Base-by-base conservation (phyloP, 2,797 vertebrate genomes). In the Acanthornis magna region DNA sequence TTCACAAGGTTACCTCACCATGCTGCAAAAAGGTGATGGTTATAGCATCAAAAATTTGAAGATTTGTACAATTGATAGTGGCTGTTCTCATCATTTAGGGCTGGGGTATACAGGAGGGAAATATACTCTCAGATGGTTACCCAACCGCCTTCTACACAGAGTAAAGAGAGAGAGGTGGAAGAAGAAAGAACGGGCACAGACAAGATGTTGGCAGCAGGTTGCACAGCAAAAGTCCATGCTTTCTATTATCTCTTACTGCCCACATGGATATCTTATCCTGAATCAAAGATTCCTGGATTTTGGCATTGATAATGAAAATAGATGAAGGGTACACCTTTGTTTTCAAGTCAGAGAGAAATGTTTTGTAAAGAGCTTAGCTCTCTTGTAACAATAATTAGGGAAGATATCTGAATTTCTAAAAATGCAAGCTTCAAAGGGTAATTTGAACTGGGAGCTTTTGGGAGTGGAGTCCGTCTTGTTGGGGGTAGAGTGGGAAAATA, bases 81-180 rank as follows among this genome's bases (percentile, higher is more conserved):
- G 8, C 21, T 86, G 38, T 42, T 47, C 27, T 76, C 61, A 50
- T 38, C 5, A 15, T 43, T 45, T 50, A 71, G 15, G 7, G 9
- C 74, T 38, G 78, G 40, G 13, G 13, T 25, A 85, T 40, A 4
- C 30, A 63, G 29, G 2, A 12, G 4, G 42, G 36, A 90, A 58
- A 73, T 47, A 40, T 2, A 25, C 29, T 71, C 70, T 42, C 42
- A 63, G 7, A 19, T 34, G 10, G 27, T 32, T 75, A 47, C 15
- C 8, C 17, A 50, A 19, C 13, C n/a, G 53, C 30, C 2, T 1
- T 51, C n/a, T 48, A 62, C 1, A 2, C 8, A 21, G 34, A 30
- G 8, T 11, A 26, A 65, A 80, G 29, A 63, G 29, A n/a, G 16
- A 14, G 13, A 53, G 7, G 26, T 68, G 32, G 12, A 16, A 61